A percentile compares a stretch with the other conserved stretches of the same genome.
Evolutionary conservation across 2,888 invertebrate species (phyloP).

Genomic region (Cephus rjabovi): DNA sequence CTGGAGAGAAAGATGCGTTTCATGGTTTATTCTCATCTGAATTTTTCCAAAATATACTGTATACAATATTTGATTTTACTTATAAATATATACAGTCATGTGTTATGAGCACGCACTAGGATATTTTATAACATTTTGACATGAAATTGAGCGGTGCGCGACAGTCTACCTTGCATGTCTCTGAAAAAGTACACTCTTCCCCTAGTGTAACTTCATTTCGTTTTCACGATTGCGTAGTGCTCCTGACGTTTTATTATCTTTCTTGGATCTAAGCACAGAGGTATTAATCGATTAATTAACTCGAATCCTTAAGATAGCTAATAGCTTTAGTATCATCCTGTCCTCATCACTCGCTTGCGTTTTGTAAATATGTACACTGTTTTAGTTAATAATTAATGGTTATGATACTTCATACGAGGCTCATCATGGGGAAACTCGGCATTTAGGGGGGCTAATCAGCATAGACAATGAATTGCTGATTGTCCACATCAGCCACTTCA

Average conservation of each 20-base stretch:
- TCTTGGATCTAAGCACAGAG: conserved; percentile 49
- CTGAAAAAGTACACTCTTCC: conserved; percentile 43
- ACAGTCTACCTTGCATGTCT: conserved; percentile 53
- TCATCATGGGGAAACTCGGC: conserved; percentile 45
- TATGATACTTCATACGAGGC: conserved; percentile 57
- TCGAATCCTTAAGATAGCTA: conserved; percentile 44
- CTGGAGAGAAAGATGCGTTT: conserved; percentile 23
- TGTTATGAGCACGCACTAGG: conserved; percentile 53
- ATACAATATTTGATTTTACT: conserved; percentile 65
- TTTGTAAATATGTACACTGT: conserved; percentile 65
- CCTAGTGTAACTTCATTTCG: conserved; percentile 22
- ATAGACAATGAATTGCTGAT: conserved; percentile 87
- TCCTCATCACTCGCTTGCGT: conserved; percentile 39
- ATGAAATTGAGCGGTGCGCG: conserved; percentile 61
- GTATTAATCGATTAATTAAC: conserved; percentile 44
- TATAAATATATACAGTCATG: conserved; percentile 65
- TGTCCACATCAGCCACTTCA: conserved; percentile 79
- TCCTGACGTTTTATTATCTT: conserved; percentile 28
- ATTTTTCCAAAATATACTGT: conserved; percentile 65
- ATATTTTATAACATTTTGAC: conserved; percentile 46
- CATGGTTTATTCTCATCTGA: conserved; percentile 59
- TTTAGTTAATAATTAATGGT: conserved; percentile 61
- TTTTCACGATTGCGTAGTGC: conserved; percentile 41
- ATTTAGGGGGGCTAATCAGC: conserved; percentile 74
- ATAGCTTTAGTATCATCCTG: conserved; percentile 43